Evolutionary conservation across 2,113 vertebrate genomes (phyloP).

Genomic region (Halichoeres trimaculatus): DNA sequence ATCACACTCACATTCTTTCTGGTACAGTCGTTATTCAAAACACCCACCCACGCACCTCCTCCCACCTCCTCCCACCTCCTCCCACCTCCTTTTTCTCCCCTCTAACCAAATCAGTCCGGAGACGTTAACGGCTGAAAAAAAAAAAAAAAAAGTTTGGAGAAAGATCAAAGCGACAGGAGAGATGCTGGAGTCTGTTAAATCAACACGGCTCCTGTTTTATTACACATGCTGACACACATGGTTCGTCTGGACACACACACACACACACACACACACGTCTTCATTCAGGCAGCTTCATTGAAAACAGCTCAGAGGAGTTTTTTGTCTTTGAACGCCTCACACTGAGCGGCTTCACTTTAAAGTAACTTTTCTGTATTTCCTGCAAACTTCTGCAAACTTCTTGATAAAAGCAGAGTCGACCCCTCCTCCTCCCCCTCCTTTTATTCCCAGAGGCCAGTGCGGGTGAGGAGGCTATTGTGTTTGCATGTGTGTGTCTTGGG

Average conservation of each 20-base stretch:
- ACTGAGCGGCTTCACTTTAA: too few species aligned
- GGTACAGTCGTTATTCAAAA: constrained; percentile 66
- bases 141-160: constrained; percentile 26
- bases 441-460: constrained; percentile 65
- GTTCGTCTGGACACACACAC: constrained; percentile 32
- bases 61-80: not conserved
- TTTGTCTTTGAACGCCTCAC: not conserved
- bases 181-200: constrained; percentile 77
- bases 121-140: constrained; percentile 53
- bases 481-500: constrained; percentile 61
- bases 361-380: too few species aligned
- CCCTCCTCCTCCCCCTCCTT: constrained; percentile 47
- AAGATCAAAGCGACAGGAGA: constrained; percentile 70
- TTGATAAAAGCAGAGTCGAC: constrained; percentile 55
- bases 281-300: constrained; percentile 14
- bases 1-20: constrained; percentile 61
- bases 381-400: constrained; percentile 42
- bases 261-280: constrained; percentile 7
- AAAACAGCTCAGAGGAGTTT: constrained; percentile 3
- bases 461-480: constrained; percentile 75
- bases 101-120: constrained; percentile 29
- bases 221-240: constrained; percentile 60
- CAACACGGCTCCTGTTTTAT: constrained; percentile 76
- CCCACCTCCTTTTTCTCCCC: constrained; percentile 11
- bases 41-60: not conserved